These are phyloP conservation scores for Pristionchus arcanus DNA, from an alignment of 2,888 invertebrate species.

Conservation along the genomic window DNA sequence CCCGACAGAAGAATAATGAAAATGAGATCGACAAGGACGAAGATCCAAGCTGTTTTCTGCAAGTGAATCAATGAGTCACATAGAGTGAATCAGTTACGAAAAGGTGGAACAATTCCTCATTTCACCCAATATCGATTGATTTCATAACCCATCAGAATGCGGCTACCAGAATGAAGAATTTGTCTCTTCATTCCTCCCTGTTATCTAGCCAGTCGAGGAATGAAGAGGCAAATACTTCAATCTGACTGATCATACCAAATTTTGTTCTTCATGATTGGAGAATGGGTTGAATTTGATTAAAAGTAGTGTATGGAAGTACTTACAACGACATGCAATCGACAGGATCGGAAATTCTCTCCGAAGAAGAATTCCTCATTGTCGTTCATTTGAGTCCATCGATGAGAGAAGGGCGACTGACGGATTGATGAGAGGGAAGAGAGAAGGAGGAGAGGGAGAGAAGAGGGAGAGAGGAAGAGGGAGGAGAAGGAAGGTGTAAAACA, in stretches of 20 bases:
- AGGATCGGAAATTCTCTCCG: conserved; percentile 46
- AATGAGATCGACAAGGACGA: conserved; percentile 10
- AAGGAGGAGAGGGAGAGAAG: not conserved
- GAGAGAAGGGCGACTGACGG: conserved; percentile 14
- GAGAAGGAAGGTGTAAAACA: conserved; percentile 28
- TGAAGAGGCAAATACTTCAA: not conserved
- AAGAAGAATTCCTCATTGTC: conserved; percentile 54
- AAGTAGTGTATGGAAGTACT: not conserved
- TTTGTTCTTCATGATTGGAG: no score
- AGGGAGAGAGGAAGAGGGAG: conserved; percentile 1
- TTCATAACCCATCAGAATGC: no score
- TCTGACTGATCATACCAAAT: no score
- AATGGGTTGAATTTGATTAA: no score
- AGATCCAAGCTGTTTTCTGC: conserved; percentile 53
- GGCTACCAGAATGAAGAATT: not conserved
- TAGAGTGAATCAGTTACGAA: not conserved
- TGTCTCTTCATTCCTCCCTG: not conserved
- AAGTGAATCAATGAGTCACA: not conserved
- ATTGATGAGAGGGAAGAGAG: conserved; percentile 35
- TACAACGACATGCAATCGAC: conserved; percentile 42
- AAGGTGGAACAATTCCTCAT: not conserved
- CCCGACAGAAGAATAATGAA: conserved; percentile 48
- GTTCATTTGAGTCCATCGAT: conserved; percentile 2
- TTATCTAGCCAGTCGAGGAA: no score
- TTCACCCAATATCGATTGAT: no score